Conservation (phyloP, 2,113 vertebrate species). For the Peromyscus maniculatus region DNA sequence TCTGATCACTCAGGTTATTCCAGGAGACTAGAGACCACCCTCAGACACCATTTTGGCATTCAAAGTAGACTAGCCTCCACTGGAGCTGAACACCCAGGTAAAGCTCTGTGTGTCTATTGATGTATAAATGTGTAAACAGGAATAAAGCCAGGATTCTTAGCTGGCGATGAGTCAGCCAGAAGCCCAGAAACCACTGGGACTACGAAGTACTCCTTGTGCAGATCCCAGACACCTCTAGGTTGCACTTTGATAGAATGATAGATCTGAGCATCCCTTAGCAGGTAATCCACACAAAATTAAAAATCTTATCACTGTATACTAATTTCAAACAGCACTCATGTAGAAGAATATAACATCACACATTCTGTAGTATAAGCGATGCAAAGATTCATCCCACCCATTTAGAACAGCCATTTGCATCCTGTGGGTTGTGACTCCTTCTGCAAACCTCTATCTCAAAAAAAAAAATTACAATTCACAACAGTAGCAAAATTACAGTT, state of each 20-base stretch:
- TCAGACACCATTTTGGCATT: constrained; percentile 68
- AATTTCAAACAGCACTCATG: constrained; percentile 35
- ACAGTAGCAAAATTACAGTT: neutral
- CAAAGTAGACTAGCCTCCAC: constrained; percentile 28
- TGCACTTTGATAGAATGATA: constrained; percentile 40
- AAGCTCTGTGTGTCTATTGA: constrained; percentile 36
- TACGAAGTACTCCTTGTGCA: neutral
- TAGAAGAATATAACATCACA: neutral
- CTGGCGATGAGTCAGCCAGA: constrained; percentile 35
- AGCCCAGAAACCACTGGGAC: neutral
- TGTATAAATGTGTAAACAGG: constrained; percentile 71
- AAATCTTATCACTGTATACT: neutral
- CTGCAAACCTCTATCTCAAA: neutral
- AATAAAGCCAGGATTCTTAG: constrained; percentile 59
- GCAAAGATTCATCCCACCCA: neutral
- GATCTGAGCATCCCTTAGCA: neutral
- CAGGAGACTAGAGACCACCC: constrained; percentile 78
- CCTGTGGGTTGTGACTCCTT: neutral
- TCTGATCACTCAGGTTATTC: constrained; percentile 65
- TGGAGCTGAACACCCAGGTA: constrained; percentile 33
- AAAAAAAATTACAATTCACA: neutral
- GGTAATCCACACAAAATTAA: neutral
- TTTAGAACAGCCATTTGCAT: neutral
- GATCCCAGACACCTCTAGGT: neutral
- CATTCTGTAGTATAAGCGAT: neutral